A percentile compares a stretch with the other conserved stretches of the same genome.
These are phyloP conservation scores for Hypocryptadius cinnamomeus DNA, from an alignment of 2,113 vertebrate genomes.

Conservation along the genomic window DNA sequence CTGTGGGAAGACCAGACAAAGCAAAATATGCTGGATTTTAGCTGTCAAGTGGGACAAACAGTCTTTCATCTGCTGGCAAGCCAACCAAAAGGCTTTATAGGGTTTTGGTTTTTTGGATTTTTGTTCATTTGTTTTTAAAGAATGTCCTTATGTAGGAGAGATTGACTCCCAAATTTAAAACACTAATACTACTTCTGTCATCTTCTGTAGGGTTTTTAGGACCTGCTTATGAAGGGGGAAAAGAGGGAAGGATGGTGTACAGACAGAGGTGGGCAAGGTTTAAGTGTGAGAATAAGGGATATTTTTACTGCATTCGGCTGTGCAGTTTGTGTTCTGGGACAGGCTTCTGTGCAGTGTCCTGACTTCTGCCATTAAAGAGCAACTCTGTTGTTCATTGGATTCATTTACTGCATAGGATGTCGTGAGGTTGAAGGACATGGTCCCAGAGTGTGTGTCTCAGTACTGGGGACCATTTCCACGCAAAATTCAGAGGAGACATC, in stretches of 20 bases:
- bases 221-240: not conserved
- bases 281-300: not conserved
- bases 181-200: not conserved
- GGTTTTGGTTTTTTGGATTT: fast-evolving
- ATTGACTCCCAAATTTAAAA: not conserved
- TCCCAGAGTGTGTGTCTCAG: not conserved
- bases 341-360: not conserved
- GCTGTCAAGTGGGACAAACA: not conserved
- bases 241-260: not conserved
- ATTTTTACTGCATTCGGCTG: not conserved
- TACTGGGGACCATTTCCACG: not conserved
- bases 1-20: not conserved
- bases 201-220: fast-evolving
- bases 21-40: not conserved
- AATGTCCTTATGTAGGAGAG: not conserved
- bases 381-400: not conserved
- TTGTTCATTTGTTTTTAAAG: not conserved
- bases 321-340: not conserved
- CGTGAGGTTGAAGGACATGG: not conserved
- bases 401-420: not conserved
- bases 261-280: not conserved
- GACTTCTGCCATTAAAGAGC: not conserved
- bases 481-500: not conserved
- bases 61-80: not conserved
- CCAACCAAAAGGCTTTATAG: not conserved